A percentile compares a stretch with the other conserved stretches of the same genome.
These are phyloP conservation scores for Macquaria ambigua DNA, from an alignment of 2,113 vertebrate species.

Conservation along the genomic window DNA sequence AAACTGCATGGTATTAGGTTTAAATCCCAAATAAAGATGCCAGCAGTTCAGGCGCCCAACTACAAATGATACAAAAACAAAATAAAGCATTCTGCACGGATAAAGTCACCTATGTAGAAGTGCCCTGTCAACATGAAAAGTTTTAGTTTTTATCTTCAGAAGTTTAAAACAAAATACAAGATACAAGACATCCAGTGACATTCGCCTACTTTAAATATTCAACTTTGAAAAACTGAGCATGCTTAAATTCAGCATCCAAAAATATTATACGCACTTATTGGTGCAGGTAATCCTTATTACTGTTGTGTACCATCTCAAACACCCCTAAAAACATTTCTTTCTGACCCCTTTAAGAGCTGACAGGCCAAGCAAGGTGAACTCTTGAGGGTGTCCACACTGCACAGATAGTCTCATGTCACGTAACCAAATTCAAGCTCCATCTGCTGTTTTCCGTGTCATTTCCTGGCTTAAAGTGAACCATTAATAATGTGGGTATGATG, in stretches of 20 bases:
- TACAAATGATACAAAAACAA: conserved; percentile 1
- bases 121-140: not conserved
- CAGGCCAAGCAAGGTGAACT: conserved; percentile 29
- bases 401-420: conserved; percentile 39
- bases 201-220: not conserved
- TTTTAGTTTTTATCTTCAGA: not conserved
- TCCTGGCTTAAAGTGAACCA: conserved; percentile 62
- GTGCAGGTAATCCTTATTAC: too few species aligned
- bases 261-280: not conserved
- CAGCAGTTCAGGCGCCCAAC: not conserved
- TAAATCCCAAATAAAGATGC: not conserved
- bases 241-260: not conserved
- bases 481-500: conserved; percentile 66
- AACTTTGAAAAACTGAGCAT: not conserved
- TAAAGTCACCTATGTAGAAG: not conserved
- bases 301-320: not conserved
- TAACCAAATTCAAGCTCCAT: conserved; percentile 66
- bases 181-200: not conserved
- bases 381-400: conserved; percentile 23
- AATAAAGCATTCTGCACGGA: not conserved
- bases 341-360: conserved; percentile 1
- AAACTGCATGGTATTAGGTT: not conserved
- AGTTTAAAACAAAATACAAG: not conserved
- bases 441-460: conserved; percentile 66
- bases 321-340: not conserved